Evolutionary conservation across 2,113 vertebrate genomes (phyloP).

Genomic region (Hippoglossus stenolepis): DNA sequence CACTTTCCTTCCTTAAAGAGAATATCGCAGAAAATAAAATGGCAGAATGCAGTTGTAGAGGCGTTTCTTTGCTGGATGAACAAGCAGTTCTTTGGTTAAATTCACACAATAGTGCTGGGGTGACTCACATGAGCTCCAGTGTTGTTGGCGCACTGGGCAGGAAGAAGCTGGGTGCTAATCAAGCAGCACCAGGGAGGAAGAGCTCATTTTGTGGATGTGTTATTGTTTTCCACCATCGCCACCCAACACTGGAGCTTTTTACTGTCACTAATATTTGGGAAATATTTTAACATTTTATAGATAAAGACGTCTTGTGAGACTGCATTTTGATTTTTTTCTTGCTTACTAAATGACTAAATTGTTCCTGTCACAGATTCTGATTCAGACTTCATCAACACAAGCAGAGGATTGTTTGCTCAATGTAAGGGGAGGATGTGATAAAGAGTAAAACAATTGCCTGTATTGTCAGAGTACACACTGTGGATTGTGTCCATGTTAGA

Average conservation of each 20-base stretch:
- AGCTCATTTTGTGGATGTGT: conserved; percentile 35
- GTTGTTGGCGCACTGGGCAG: conserved; percentile 35
- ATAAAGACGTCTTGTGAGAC: conserved; percentile 40
- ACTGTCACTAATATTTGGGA: conserved; percentile 8
- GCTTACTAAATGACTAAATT: neutral
- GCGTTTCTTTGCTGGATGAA: conserved; percentile 12
- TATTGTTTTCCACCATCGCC: conserved; percentile 44
- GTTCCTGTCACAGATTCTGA: conserved; percentile 24
- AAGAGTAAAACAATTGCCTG: conserved; percentile 28
- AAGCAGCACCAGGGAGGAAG: conserved; percentile 47
- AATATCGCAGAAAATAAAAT: neutral
- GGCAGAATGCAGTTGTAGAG: neutral
- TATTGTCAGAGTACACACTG: neutral
- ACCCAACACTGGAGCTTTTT: conserved; percentile 51
- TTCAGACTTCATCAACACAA: conserved; percentile 36
- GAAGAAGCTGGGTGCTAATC: conserved; percentile 53
- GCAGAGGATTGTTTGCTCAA: conserved; percentile 29
- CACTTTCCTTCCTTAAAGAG: conserved; percentile 3
- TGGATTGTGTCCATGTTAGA: neutral
- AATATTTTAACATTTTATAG: conserved; percentile 28
- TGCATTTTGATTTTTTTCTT: neutral
- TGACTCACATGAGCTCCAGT: conserved; percentile 38
- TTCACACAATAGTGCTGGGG: conserved; percentile 20
- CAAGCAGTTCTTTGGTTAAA: conserved; percentile 7
- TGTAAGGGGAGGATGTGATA: conserved; percentile 2